Evolutionary conservation across 1,140 invertebrate genomes (phyloP).

Genomic region (Drosophila setifemur): DNA sequence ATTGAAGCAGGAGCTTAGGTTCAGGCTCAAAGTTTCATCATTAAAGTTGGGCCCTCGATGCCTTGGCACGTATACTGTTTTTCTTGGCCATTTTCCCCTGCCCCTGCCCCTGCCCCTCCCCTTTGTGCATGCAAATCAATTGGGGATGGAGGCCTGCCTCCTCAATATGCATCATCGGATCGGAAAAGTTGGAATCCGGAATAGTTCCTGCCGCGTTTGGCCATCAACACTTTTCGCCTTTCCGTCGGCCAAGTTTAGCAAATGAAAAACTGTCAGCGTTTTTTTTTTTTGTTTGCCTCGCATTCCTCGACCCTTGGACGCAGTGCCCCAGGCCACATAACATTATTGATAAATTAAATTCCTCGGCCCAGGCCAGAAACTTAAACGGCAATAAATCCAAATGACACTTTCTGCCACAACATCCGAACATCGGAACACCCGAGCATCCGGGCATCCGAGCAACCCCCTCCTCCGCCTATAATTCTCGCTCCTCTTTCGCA

Average conservation of each 20-base stretch:
- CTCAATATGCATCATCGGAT: slow-evolving; percentile 50
- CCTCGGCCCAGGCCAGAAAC: slow-evolving; percentile 26
- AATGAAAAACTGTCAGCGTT: slow-evolving; percentile 43
- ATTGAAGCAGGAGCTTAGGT: slow-evolving; percentile 7
- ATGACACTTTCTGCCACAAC: slow-evolving; percentile 28
- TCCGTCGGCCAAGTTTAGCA: slow-evolving; percentile 9
- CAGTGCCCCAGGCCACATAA: slow-evolving; percentile 6
- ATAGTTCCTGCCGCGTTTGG: too few species aligned
- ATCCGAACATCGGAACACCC: too few species aligned
- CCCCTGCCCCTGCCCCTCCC: background rate
- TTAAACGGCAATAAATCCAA: slow-evolving; percentile 50
- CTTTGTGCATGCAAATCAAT: slow-evolving; percentile 39
- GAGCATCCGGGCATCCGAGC: too few species aligned
- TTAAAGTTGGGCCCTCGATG: slow-evolving; percentile 56
- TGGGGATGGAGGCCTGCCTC: background rate
- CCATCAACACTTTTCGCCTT: too few species aligned
- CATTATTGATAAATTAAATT: slow-evolving; percentile 77
- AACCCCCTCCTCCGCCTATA: background rate
- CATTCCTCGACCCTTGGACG: slow-evolving; percentile 5
- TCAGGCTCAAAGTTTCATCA: slow-evolving; percentile 52
- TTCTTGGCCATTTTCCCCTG: slow-evolving; percentile 20
- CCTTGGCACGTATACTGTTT: slow-evolving; percentile 37
- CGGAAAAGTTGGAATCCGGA: background rate
- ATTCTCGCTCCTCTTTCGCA: slow-evolving; percentile 2
- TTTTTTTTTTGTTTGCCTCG: too few species aligned